Conservation (phyloP, 1,140 invertebrate genomes). For the Dreissena rostriformis region DNA sequence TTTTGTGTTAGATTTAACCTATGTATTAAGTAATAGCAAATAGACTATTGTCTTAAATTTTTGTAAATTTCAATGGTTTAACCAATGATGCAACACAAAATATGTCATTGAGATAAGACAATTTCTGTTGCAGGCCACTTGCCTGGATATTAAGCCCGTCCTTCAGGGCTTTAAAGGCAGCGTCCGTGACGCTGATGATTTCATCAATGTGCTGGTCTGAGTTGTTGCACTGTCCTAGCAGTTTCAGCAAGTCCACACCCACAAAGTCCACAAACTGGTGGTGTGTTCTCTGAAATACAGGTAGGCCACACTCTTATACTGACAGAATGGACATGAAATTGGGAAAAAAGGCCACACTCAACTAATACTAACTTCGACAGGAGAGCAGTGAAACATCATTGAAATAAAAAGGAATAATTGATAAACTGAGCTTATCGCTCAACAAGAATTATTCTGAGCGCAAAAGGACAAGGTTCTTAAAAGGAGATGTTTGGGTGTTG, state of each 20-base stretch:
- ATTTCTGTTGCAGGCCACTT: not conserved
- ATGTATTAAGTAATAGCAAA: not conserved
- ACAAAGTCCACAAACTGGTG: constrained; percentile 31
- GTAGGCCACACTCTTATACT: too few relatives aligned
- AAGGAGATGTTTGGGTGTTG: too few relatives aligned
- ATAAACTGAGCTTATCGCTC: too few relatives aligned
- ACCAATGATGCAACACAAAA: not conserved
- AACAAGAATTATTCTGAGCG: too few relatives aligned
- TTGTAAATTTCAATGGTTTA: not conserved
- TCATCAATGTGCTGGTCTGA: not conserved
- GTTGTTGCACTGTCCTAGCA: not conserved
- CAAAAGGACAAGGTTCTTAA: too few relatives aligned
- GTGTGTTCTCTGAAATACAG: not conserved
- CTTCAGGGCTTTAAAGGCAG: constrained; percentile 5
- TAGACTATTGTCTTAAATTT: not conserved
- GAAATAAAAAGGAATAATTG: too few relatives aligned
- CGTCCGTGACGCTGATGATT: not conserved
- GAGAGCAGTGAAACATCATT: too few relatives aligned
- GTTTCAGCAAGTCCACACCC: constrained; percentile 34
- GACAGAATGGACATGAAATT: not conserved
- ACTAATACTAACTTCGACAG: too few relatives aligned
- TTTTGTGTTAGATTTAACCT: not conserved
- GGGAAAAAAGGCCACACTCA: too few relatives aligned
- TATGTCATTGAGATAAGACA: too few relatives aligned
- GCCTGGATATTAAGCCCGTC: constrained; percentile 19